Evolutionary conservation across 1,140 invertebrate species (phyloP).

Genomic region (Microvelia longipes): DNA sequence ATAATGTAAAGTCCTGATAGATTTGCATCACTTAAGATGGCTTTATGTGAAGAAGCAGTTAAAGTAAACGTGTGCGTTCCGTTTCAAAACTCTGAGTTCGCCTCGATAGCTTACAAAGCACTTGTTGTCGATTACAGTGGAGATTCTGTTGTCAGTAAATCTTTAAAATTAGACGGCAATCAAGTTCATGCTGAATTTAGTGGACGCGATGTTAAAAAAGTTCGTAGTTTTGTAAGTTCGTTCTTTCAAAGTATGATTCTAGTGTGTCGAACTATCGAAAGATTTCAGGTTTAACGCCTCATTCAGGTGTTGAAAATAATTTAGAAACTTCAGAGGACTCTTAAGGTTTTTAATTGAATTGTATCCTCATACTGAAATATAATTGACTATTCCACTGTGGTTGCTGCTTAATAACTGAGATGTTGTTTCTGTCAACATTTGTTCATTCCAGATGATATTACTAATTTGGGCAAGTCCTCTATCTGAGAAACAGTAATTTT

Average conservation of each 20-base stretch:
- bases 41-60: not conserved
- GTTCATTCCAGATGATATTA: no score
- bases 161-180: not conserved
- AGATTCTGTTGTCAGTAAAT: not conserved
- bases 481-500: no score
- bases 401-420: no score
- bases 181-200: not conserved
- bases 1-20: no score
- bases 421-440: no score
- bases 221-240: not conserved
- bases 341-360: no score
- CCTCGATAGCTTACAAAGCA: not conserved
- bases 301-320: no score
- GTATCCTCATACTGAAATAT: no score
- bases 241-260: not conserved
- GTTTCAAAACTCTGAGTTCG: not conserved
- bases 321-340: no score
- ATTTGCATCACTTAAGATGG: no score
- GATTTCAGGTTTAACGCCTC: not conserved
- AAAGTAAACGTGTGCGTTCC: not conserved
- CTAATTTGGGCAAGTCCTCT: no score
- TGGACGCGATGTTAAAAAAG: not conserved
- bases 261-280: not conserved
- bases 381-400: no score
- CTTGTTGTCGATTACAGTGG: not conserved